phyloP scores from a whole-genome alignment of 2,113 vertebrate species.

The Apteryx owenii region DNA sequence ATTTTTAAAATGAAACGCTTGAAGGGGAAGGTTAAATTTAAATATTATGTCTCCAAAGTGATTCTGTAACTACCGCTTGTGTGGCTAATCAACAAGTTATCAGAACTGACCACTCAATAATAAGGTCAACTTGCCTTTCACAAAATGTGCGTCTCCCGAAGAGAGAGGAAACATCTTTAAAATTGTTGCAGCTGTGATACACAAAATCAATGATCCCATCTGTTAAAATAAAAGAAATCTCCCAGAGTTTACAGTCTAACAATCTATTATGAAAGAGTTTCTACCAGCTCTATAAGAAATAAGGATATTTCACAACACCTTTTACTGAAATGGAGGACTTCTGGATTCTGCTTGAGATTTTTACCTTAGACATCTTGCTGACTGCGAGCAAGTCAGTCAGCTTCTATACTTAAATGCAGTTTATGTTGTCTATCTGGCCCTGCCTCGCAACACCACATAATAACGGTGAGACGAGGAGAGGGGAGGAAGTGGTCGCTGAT shows the following conservation, averaged over 20 bases:
- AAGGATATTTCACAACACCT: neutral
- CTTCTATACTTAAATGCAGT: neutral
- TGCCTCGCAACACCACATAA: neutral
- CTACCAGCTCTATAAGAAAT: neutral
- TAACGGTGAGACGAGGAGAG: neutral
- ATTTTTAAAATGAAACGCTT: neutral
- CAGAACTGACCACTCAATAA: neutral
- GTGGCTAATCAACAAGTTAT: neutral
- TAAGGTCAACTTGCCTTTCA: slow-evolving; percentile 18
- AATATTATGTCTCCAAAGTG: neutral
- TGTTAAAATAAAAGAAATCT: slow-evolving; percentile 20
- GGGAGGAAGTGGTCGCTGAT: neutral
- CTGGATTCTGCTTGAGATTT: neutral
- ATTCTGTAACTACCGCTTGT: neutral
- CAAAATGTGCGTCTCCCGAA: neutral
- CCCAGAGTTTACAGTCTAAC: neutral
- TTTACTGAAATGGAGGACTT: neutral
- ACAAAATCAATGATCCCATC: neutral
- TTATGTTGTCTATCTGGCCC: neutral
- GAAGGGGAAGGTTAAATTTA: neutral
- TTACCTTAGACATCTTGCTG: neutral
- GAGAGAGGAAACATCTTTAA: neutral
- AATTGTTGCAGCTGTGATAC: neutral
- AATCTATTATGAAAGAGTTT: neutral
- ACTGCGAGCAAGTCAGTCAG: neutral